phyloP scores from a whole-genome alignment of 1,140 invertebrate species.

The Zaprionus tsacasi region DNA sequence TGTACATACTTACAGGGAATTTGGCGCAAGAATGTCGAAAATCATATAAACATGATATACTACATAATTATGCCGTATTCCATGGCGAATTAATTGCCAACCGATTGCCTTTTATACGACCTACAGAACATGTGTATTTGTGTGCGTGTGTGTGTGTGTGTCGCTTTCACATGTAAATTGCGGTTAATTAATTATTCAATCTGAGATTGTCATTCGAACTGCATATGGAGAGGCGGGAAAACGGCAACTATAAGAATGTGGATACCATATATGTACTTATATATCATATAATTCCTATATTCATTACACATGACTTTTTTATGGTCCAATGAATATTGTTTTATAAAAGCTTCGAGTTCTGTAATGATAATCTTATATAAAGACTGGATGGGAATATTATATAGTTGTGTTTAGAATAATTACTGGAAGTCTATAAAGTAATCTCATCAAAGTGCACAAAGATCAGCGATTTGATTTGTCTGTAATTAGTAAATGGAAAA shows the following conservation, averaged over 20 bases:
- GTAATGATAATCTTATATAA: background rate
- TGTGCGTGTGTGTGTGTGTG: conserved; percentile 5
- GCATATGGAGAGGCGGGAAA: background rate
- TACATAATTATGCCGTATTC: conserved; percentile 32
- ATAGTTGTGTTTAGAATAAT: background rate
- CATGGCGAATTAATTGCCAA: conserved; percentile 36
- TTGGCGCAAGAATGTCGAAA: conserved; percentile 56
- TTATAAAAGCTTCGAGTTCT: background rate
- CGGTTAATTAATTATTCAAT: conserved; percentile 11
- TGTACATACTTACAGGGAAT: conserved; percentile 50
- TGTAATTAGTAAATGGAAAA: background rate
- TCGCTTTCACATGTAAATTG: conserved; percentile 5
- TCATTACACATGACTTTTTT: conserved; percentile 1
- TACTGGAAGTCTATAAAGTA: background rate
- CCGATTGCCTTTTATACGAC: conserved; percentile 38
- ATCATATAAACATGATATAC: conserved; percentile 41
- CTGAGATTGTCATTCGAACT: conserved; percentile 1
- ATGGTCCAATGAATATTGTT: conserved; percentile 2
- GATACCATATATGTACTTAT: background rate
- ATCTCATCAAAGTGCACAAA: background rate
- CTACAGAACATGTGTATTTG: conserved; percentile 15
- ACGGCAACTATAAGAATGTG: background rate
- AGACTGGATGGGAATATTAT: background rate
- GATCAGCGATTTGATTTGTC: background rate
- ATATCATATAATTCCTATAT: conserved; percentile 5